phyloP scores from a whole-genome alignment of 1,140 invertebrate species.

The Paramacrobiotus metropolitanus region DNA sequence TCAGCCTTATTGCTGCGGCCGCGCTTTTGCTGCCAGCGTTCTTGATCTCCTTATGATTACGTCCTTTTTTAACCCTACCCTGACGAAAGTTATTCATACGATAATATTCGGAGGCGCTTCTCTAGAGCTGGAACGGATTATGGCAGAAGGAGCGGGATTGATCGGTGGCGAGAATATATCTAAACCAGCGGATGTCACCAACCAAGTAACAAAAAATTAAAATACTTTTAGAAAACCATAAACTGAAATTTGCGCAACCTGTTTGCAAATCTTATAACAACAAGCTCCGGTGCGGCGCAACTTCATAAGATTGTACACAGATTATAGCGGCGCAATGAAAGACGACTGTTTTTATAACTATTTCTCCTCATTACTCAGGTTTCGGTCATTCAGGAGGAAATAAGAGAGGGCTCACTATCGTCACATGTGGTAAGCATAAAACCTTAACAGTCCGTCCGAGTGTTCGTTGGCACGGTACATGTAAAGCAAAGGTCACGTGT shows the following conservation, averaged over 20 bases:
- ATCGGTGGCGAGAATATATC: neutral
- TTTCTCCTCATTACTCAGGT: too few species aligned
- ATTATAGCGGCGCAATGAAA: too few species aligned
- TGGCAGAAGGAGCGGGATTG: neutral
- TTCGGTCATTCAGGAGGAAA: neutral
- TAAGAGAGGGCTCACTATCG: neutral
- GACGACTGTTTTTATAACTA: too few species aligned
- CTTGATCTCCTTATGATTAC: neutral
- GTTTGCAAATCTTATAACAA: too few species aligned
- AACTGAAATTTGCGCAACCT: too few species aligned
- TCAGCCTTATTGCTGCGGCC: neutral
- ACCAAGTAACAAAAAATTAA: too few species aligned
- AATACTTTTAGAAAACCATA: too few species aligned
- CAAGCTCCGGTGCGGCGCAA: too few species aligned
- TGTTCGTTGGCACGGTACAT: too few species aligned
- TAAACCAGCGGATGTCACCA: neutral
- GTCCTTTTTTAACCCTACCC: neutral
- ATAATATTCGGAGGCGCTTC: constrained; percentile 1
- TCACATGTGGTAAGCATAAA: neutral
- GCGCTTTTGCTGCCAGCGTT: neutral
- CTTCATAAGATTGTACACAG: too few species aligned
- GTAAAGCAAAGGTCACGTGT: too few species aligned
- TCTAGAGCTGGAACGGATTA: neutral
- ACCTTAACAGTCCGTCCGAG: neutral
- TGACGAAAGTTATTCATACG: neutral